These are phyloP conservation scores for Lithophane socia DNA, from an alignment of 2,888 invertebrate species.

Conservation along the genomic window DNA sequence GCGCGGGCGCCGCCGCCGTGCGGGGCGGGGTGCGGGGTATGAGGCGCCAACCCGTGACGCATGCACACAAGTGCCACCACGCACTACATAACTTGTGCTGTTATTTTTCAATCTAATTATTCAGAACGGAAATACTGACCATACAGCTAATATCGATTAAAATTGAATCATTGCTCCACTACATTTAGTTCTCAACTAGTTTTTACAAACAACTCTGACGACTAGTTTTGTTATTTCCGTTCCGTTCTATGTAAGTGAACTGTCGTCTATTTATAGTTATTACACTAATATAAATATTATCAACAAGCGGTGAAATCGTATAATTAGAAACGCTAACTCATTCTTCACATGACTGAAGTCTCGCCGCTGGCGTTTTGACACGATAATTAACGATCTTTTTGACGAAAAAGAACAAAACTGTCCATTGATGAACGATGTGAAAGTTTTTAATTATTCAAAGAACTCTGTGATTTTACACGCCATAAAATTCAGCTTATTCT, in stretches of 20 bases:
- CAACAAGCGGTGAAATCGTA: slow-evolving; percentile 44
- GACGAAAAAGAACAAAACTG: slow-evolving; percentile 40
- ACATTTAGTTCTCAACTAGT: slow-evolving; percentile 34
- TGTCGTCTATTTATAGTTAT: slow-evolving; percentile 56
- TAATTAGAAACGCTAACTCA: slow-evolving; percentile 43
- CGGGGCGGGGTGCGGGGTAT: slow-evolving; percentile 30
- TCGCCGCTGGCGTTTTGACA: slow-evolving; percentile 40
- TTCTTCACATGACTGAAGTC: slow-evolving; percentile 26
- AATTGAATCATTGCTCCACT: slow-evolving; percentile 59
- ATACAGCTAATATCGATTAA: slow-evolving; percentile 60
- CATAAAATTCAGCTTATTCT: slow-evolving; percentile 9
- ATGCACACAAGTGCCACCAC: slow-evolving; percentile 62
- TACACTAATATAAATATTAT: slow-evolving; percentile 45
- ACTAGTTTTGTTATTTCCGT: slow-evolving; percentile 58
- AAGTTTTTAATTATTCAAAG: slow-evolving; percentile 37
- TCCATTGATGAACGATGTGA: slow-evolving; percentile 39
- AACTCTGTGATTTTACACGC: neutral
- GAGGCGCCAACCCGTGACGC: slow-evolving; percentile 66
- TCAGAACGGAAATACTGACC: slow-evolving; percentile 60
- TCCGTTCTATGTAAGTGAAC: slow-evolving; percentile 41
- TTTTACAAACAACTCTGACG: slow-evolving; percentile 36
- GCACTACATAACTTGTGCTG: slow-evolving; percentile 40
- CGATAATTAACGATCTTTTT: slow-evolving; percentile 50
- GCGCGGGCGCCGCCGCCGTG: slow-evolving; percentile 51
- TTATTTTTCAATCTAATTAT: slow-evolving; percentile 66